Conservation (phyloP, 2,113 vertebrate species). For the Neolamprologus ventralis region DNA sequence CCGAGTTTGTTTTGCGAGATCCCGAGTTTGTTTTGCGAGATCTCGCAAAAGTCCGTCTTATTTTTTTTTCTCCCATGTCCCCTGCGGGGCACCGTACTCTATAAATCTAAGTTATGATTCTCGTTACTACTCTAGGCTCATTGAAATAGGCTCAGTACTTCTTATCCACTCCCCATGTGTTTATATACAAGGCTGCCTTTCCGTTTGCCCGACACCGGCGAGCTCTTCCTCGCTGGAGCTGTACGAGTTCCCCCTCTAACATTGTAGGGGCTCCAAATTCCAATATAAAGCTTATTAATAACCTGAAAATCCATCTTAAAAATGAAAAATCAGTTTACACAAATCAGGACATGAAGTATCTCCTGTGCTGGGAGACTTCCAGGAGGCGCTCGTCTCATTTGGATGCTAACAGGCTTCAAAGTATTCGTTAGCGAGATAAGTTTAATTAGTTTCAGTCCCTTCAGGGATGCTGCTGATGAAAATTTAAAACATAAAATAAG, state of each 20-base stretch:
- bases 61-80: no score
- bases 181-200: fast-evolving
- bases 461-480: neutral
- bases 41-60: no score
- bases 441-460: neutral
- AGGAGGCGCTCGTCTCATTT: neutral
- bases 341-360: neutral
- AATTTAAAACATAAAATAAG: neutral
- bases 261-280: neutral
- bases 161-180: neutral
- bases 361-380: neutral
- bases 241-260: fast-evolving
- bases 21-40: no score
- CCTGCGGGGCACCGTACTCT: no score
- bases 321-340: neutral
- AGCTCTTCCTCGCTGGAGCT: neutral
- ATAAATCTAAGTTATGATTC: neutral
- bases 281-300: neutral
- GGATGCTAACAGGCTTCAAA: neutral
- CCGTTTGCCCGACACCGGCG: fast-evolving
- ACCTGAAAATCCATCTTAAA: neutral
- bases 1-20: no score
- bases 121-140: neutral
- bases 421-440: neutral
- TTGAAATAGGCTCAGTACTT: neutral